Evolutionary conservation across 2,797 vertebrate genomes (phyloP).

Genomic region (Poecile montanus): DNA sequence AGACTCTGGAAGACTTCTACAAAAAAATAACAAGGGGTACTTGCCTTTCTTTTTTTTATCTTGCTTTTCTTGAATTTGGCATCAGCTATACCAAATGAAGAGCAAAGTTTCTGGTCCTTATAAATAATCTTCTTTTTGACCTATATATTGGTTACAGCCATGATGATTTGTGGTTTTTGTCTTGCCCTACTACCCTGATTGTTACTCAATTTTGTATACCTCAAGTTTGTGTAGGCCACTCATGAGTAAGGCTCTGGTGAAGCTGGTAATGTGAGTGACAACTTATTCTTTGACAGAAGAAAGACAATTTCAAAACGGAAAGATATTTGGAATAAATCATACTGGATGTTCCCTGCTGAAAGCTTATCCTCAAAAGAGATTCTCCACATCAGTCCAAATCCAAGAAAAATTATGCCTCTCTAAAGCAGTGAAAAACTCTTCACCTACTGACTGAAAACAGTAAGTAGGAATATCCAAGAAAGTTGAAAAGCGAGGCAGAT

Average conservation of each 20-base stretch:
- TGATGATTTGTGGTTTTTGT: accelerated
- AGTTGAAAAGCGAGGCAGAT: background rate
- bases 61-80: background rate
- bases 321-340: background rate
- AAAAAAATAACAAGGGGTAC: background rate
- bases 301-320: background rate
- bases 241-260: background rate
- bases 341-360: background rate
- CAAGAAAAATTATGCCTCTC: background rate
- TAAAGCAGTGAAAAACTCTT: background rate
- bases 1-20: background rate
- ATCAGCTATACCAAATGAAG: background rate
- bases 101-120: background rate
- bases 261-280: background rate
- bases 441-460: background rate
- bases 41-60: background rate
- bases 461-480: background rate
- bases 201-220: background rate
- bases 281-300: background rate
- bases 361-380: background rate
- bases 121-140: background rate
- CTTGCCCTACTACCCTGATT: accelerated
- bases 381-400: background rate
- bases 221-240: background rate
- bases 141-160: background rate